Evolutionary conservation across 2,113 vertebrate genomes (phyloP), one percentile per base, ranked within the genome.

Genomic region (Pseudorhombus dupliciocellatus): DNA sequence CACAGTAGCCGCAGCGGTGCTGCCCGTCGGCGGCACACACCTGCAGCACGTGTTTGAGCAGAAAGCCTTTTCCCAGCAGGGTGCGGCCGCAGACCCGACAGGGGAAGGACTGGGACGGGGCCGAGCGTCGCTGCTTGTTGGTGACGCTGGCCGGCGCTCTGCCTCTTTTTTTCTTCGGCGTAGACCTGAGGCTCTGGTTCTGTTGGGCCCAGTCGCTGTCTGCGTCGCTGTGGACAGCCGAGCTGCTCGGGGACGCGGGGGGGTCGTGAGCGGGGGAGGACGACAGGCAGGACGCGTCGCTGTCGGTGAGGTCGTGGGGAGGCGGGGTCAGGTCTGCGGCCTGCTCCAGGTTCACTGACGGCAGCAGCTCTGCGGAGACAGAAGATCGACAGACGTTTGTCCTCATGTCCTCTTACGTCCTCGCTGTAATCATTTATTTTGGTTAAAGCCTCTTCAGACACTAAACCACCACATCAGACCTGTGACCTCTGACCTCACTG

Each of bases 61-160:
- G 63, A 66, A 81, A 88, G 30, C 88, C 88, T 68, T 84, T 83
- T 0, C 84, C 83, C 25, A 73, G 81, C 52, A 88, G 70, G 11
- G 66, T 1, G 4, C 80, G 80, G 0, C 60, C 70, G 4, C 88
- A 90, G 0, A 79, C 86, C 0, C 55, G 24, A 15, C 86, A 90
- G 40, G 0, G 22, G 50, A 83, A 71, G 3, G 24, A 61, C 69
- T 66, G 74, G 12, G 40, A 15, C 0, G 76, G 64, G 14, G n/a
- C 14, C 0, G 24, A 31, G 0, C 73, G 54, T 9, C 64, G 84
- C 4, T 71, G 75, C 5, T 34, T 70, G 12, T 20, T 61, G 15
- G 16, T 31, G 21, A 53, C 2, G 0, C 0, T 9, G 4, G 62
- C 61, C 0, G 10, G 9, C 1, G 53, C 56, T 1, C 2, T 28